Evolutionary conservation across 2,113 vertebrate species (phyloP).

Genomic region (Guaruba guarouba): DNA sequence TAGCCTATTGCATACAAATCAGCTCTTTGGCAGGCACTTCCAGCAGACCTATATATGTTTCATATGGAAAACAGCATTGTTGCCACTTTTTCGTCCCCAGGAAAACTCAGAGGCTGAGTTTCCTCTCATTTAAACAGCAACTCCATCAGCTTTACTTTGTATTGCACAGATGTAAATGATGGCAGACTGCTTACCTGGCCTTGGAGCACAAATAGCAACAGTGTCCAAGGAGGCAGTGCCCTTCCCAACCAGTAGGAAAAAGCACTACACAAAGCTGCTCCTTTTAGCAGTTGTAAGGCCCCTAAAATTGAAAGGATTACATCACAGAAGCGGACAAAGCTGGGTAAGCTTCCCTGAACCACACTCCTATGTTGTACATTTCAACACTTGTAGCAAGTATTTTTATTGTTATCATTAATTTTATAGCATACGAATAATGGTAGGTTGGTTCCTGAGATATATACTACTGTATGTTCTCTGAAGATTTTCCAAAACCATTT

Average conservation of each 20-base stretch:
- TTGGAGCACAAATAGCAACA: background rate
- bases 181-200: background rate
- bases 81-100: background rate
- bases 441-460: background rate
- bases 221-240: background rate
- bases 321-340: background rate
- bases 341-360: background rate
- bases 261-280: background rate
- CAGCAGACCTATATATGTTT: background rate
- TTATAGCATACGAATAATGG: background rate
- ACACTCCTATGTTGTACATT: background rate
- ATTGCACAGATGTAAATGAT: background rate
- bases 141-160: background rate
- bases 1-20: background rate
- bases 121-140: background rate
- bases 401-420: background rate
- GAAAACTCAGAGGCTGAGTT: background rate
- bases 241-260: background rate
- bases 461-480: background rate
- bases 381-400: background rate
- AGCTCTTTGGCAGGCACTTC: background rate
- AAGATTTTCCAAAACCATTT: background rate
- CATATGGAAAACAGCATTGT: background rate
- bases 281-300: background rate
- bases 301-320: background rate